Percentiles rank a stretch among this genome's conserved stretches.
These are phyloP conservation scores for Campylomormyrus numenius DNA, from an alignment of 2,113 vertebrate genomes.

Conservation along the genomic window DNA sequence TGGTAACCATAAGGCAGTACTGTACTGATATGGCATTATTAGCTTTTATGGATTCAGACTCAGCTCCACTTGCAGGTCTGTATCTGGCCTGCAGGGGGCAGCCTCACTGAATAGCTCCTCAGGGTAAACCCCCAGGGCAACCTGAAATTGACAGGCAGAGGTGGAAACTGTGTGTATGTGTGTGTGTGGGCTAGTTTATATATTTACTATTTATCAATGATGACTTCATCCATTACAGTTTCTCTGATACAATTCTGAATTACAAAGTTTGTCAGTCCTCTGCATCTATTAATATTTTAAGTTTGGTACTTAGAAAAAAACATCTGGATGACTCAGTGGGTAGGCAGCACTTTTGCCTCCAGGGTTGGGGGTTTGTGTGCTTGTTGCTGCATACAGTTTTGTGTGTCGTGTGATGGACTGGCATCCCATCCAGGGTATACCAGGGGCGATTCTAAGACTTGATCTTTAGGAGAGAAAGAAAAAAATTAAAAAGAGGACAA, in stretches of 20 bases:
- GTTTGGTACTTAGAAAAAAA: neutral
- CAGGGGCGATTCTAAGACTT: neutral
- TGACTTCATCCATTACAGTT: neutral
- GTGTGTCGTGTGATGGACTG: neutral
- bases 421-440: neutral
- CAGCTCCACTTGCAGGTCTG: slow-evolving; percentile 10
- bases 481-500: neutral
- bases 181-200: neutral
- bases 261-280: neutral
- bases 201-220: neutral
- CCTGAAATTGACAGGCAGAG: slow-evolving; percentile 13
- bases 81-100: neutral
- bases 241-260: neutral
- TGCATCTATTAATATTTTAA: neutral
- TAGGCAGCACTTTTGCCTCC: neutral
- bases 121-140: slow-evolving; percentile 13
- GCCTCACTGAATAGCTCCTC: slow-evolving; percentile 22
- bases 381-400: neutral
- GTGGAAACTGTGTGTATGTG: neutral
- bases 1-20: slow-evolving; percentile 19
- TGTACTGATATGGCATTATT: neutral
- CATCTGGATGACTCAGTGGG: neutral
- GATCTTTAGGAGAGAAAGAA: neutral
- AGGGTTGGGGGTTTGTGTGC: neutral
- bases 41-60: slow-evolving; percentile 1